Conservation (phyloP, 1,140 invertebrate genomes). For the Brachionus rubens region DNA sequence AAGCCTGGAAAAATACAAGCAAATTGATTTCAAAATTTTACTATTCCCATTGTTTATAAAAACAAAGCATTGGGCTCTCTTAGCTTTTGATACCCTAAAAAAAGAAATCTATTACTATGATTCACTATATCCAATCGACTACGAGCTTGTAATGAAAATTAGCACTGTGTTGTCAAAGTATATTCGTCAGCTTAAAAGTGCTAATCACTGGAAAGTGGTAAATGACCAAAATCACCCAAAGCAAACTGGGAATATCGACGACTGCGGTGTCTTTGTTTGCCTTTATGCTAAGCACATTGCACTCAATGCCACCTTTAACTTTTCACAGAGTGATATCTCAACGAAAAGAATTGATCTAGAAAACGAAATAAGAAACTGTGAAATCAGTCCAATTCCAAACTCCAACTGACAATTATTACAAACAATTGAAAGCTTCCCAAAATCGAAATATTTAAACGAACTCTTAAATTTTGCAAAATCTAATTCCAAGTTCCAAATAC, state of each 20-base stretch:
- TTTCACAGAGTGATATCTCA: not conserved
- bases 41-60: constrained; percentile 20
- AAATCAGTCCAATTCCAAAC: not conserved
- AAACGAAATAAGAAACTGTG: not conserved
- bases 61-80: constrained; percentile 6
- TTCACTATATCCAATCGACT: not conserved
- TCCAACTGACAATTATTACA: constrained; percentile 10
- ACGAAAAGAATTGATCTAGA: not conserved
- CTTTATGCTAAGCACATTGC: not conserved
- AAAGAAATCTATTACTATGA: constrained; percentile 18
- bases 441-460: constrained; percentile 1
- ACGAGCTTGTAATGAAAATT: not conserved
- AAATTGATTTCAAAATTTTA: not conserved
- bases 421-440: not conserved
- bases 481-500: not conserved
- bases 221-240: constrained; percentile 11
- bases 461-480: not conserved
- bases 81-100: not conserved
- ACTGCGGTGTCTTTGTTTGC: constrained; percentile 5
- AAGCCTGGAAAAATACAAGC: constrained; percentile 12
- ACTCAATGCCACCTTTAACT: not conserved
- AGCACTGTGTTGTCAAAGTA: not conserved
- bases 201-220: constrained; percentile 2
- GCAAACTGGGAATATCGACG: not conserved
- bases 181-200: constrained; percentile 2